Conservation (phyloP, 2,113 vertebrate species). For the Urocitellus parryii region DNA sequence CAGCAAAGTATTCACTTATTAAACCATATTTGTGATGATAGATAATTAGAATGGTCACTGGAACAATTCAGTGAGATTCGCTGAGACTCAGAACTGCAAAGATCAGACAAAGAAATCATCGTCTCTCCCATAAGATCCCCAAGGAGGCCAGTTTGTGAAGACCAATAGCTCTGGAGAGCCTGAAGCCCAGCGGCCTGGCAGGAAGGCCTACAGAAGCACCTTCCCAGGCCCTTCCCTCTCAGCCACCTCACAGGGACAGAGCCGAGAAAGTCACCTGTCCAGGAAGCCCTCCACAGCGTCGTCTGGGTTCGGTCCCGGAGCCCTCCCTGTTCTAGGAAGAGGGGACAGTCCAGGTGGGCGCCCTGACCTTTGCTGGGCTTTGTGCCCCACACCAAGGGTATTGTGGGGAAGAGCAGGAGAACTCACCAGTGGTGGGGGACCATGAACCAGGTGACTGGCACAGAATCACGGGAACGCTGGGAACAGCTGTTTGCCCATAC, state of each 20-base stretch:
- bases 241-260: background rate
- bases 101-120: conserved; percentile 72
- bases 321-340: conserved; percentile 63
- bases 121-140: conserved; percentile 68
- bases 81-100: background rate
- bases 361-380: background rate
- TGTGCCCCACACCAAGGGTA: no score
- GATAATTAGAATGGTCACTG: conserved; percentile 1
- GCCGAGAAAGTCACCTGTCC: background rate
- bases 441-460: background rate
- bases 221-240: conserved; percentile 12
- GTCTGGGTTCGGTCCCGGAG: conserved; percentile 54
- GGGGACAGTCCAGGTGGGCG: background rate
- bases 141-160: conserved; percentile 62
- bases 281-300: conserved; percentile 62
- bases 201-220: conserved; percentile 37
- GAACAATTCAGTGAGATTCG: conserved; percentile 35
- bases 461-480: conserved; percentile 55
- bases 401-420: background rate
- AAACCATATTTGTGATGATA: conserved; percentile 46
- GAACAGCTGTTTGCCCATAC: background rate
- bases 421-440: no score
- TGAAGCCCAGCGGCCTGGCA: conserved; percentile 22
- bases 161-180: no score
- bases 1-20: background rate